Evolutionary conservation across 2,888 invertebrate species (phyloP), one percentile per base, ranked within the genome.

Genomic region (Drosophila cracens): DNA sequence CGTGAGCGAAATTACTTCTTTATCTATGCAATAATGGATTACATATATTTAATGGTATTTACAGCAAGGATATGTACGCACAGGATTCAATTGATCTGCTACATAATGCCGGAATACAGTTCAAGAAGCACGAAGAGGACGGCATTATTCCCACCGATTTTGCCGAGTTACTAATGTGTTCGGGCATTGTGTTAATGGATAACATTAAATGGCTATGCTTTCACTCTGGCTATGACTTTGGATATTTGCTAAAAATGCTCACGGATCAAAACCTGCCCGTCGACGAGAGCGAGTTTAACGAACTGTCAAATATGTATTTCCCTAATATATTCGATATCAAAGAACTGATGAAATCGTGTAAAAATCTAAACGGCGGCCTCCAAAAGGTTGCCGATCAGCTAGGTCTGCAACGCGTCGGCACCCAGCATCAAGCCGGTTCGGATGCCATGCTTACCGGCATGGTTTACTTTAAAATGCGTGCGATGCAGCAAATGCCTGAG

Each of bases 171-270:
- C 95, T 99, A 34, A 99, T 99, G 96, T 97, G 99, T 56, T 99
- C 99, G 65, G 99, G 98, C 63, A 96, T 99, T 87, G 98, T 99
- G 54, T 95, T 99, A 56, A 97, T 97, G 94, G 99, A 99, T 87
- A 97, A 98, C 91, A 97, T 99, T 73, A 99, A 98, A 93, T 99
- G 99, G 99, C 94, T 99, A 46, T 99, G 99, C 80, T 99, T 99
- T 94, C 99, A 99, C 94, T 99, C 99, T 84, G 99, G 99, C 74
- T 99, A 99, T 93, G 99, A 99, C 94, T 99, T 99, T 94, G 99
- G 99, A 51, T 99, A 99, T 94, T 94, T 99, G 84, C 94, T 99
- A 57, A 99, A 99, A 94, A 94, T 99, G 73, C 94, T 99, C 76
- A 99, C 99, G 4, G 97, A 98, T 93, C 96, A 97, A 92, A 97